Conservation (phyloP, 2,113 vertebrate species). For the Oceanites oceanicus region DNA sequence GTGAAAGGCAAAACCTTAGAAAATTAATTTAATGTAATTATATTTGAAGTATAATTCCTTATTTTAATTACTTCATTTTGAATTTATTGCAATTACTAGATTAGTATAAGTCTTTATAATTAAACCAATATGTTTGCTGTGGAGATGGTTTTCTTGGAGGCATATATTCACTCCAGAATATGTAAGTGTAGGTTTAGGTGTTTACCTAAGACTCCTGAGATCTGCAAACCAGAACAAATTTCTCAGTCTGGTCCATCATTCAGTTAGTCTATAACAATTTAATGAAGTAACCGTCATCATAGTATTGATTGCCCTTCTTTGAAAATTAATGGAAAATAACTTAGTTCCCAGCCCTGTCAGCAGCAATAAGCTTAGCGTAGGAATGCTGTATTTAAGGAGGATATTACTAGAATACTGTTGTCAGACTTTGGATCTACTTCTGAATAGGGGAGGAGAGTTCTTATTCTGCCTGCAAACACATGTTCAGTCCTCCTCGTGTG, state of each 20-base stretch:
- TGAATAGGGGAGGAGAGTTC: background rate
- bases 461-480: background rate
- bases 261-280: background rate
- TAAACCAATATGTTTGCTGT: background rate
- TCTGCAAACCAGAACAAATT: background rate
- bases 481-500: rapidly evolving
- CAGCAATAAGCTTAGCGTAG: background rate
- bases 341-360: background rate
- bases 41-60: background rate
- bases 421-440: background rate
- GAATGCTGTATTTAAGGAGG: background rate
- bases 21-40: background rate
- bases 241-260: background rate
- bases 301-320: background rate
- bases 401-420: background rate
- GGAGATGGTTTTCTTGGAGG: background rate
- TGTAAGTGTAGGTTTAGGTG: background rate
- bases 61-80: background rate
- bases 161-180: background rate
- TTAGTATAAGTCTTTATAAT: background rate
- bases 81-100: background rate
- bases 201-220: background rate
- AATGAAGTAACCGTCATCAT: background rate
- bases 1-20: background rate
- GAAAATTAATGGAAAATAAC: background rate